Conservation (phyloP, 2,888 invertebrate genomes). For the Vandiemenella viatica region DNA sequence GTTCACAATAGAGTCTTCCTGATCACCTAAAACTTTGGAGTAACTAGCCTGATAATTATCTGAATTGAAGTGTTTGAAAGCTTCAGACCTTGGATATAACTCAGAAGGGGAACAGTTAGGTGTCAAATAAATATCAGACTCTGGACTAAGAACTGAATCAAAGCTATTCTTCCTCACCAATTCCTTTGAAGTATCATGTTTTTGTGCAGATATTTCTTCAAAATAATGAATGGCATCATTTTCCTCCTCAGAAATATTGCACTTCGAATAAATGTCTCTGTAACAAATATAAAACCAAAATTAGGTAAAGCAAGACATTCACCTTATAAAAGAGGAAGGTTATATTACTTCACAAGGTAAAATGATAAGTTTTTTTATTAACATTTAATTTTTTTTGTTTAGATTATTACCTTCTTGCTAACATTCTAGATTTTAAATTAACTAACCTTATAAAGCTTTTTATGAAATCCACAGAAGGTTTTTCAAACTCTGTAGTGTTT, state of each 20-base stretch:
- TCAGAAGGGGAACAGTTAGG: slow-evolving; percentile 32
- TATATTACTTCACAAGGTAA: neutral
- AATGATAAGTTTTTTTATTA: no score
- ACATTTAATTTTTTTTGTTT: no score
- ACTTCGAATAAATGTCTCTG: slow-evolving; percentile 38
- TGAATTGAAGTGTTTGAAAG: neutral
- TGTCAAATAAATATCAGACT: slow-evolving; percentile 33
- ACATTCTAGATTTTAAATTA: no score
- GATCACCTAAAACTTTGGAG: neutral
- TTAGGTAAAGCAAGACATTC: no score
- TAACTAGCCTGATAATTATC: neutral
- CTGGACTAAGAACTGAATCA: slow-evolving; percentile 27
- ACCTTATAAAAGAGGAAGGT: slow-evolving; percentile 10
- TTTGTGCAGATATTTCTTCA: slow-evolving; percentile 25
- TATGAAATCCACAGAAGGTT: slow-evolving; percentile 17
- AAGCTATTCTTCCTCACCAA: slow-evolving; percentile 15
- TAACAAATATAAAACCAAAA: no score
- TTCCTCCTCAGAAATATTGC: slow-evolving; percentile 34
- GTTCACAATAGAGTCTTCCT: slow-evolving; percentile 1
- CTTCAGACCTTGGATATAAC: slow-evolving; percentile 3
- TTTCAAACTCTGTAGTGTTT: no score
- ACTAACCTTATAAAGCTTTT: slow-evolving; percentile 30
- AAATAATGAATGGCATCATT: slow-evolving; percentile 33
- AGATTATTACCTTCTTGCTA: no score
- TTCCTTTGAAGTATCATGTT: slow-evolving; percentile 20